A percentile compares a stretch with the other conserved stretches of the same genome.
Evolutionary conservation across 2,797 vertebrate species (phyloP).

Genomic region (Enteromius treurensis): DNA sequence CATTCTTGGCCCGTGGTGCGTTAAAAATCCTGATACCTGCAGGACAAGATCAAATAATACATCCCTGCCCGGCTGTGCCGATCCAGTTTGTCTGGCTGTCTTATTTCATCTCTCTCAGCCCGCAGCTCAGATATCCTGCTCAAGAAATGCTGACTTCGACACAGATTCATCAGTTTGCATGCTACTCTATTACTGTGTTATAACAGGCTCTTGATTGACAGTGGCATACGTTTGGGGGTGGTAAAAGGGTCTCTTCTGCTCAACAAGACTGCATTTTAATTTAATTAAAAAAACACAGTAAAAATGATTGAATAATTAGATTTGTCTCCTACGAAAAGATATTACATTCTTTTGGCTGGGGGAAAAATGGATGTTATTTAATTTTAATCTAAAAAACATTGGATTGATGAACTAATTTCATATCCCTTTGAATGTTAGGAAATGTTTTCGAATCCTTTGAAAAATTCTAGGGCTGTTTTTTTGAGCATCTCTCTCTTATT

Average conservation of each 20-base stretch:
- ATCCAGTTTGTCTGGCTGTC: neutral
- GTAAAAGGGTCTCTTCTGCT: neutral
- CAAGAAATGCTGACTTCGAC: neutral
- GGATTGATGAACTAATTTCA: no score
- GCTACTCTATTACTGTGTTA: neutral
- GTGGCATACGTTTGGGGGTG: neutral
- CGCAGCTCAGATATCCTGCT: neutral
- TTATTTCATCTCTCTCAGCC: neutral
- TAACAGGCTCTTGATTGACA: neutral
- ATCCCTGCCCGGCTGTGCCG: neutral
- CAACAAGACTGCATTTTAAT: neutral
- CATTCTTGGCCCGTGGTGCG: neutral
- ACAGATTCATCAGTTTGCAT: neutral
- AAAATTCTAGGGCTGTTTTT: no score
- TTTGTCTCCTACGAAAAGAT: no score
- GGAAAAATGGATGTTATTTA: no score
- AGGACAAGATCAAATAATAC: slow-evolving; percentile 15
- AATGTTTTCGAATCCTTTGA: no score
- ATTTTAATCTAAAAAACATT: no score
- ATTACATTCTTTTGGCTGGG: no score
- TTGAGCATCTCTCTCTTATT: no score
- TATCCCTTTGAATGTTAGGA: no score
- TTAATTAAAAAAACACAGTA: neutral
- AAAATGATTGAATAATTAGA: neutral
- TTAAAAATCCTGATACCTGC: slow-evolving; percentile 2